Conservation (phyloP, 92 coral and sea anemone species). For the Ricordea florida region DNA sequence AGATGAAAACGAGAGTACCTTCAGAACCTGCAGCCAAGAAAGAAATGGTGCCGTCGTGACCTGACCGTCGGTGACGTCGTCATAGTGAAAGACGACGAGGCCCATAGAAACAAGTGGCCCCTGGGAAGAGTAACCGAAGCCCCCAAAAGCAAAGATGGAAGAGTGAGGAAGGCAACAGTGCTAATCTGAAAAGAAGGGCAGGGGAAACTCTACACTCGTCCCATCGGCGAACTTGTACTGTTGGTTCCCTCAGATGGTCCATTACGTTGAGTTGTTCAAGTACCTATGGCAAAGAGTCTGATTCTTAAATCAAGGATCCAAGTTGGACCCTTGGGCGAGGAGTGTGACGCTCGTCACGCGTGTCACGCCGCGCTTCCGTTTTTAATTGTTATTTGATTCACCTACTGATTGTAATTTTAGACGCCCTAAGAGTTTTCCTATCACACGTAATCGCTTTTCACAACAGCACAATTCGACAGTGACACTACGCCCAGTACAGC, state of each 20-base stretch:
- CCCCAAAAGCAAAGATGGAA: slow-evolving; percentile 9
- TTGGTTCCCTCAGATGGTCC: background rate
- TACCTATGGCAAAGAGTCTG: too few species aligned
- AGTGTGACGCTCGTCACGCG: too few species aligned
- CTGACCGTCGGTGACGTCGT: slow-evolving; percentile 26
- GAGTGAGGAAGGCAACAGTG: slow-evolving; percentile 28
- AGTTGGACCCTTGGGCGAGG: too few species aligned
- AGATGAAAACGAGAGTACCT: slow-evolving; percentile 25
- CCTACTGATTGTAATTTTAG: too few species aligned
- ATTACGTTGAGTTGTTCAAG: too few species aligned
- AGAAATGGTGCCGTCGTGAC: slow-evolving; percentile 7
- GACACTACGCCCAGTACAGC: too few species aligned
- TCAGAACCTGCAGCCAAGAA: background rate
- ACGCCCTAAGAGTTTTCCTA: too few species aligned
- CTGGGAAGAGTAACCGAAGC: slow-evolving; percentile 20
- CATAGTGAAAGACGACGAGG: slow-evolving; percentile 22
- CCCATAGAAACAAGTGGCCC: slow-evolving; percentile 24
- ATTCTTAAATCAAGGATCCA: too few species aligned
- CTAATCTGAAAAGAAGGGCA: background rate
- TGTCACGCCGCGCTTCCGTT: too few species aligned
- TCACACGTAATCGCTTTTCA: too few species aligned
- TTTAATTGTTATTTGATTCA: too few species aligned
- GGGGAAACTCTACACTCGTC: background rate
- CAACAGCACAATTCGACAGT: too few species aligned
- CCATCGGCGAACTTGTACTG: background rate